Conservation (phyloP, 2,113 vertebrate genomes). For the Gnathochromis pfefferi region DNA sequence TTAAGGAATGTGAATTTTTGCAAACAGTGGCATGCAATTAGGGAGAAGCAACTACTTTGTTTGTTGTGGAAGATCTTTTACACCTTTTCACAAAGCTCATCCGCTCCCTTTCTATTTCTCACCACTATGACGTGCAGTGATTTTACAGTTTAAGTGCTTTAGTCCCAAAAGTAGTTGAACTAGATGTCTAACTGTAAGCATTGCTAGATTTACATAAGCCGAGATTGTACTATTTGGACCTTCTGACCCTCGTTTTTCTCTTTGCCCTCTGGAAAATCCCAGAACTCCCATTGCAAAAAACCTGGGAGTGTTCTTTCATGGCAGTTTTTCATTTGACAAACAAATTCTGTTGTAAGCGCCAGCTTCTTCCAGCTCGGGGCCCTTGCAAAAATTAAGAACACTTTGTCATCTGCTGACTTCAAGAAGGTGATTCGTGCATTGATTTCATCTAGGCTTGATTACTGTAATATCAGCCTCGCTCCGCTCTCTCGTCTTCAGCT, state of each 20-base stretch:
- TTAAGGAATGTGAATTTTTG: neutral
- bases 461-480: neutral
- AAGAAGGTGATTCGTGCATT: neutral
- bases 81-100: neutral
- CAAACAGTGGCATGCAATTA: neutral
- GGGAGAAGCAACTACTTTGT: neutral
- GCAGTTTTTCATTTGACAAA: neutral
- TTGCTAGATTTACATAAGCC: neutral
- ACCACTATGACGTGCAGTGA: neutral
- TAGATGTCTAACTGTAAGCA: neutral
- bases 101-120: fast-evolving
- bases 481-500: neutral
- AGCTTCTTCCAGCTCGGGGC: neutral
- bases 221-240: neutral
- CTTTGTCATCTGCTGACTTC: neutral
- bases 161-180: neutral
- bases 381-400: neutral
- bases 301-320: neutral
- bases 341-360: neutral
- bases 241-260: neutral
- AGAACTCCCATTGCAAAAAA: neutral
- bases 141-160: neutral
- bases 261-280: neutral
- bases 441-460: neutral
- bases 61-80: neutral